Evolutionary conservation across 2,888 invertebrate genomes (phyloP), one percentile per base, ranked within the genome.

Genomic region (Pristionchus exspectatus): DNA sequence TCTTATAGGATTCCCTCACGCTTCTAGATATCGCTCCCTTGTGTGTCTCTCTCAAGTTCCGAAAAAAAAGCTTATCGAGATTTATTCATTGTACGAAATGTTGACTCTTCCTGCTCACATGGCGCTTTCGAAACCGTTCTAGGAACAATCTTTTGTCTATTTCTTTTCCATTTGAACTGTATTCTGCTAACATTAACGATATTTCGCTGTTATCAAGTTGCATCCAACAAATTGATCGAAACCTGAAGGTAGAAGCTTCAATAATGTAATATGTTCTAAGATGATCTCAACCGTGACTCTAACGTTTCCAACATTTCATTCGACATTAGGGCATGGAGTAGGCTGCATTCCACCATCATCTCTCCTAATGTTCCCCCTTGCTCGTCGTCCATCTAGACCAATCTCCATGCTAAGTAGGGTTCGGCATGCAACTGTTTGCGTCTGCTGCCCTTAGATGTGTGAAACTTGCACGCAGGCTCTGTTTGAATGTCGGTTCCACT

Each of bases 71-170:
- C 63, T 63, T 24, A 63, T 63, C n/a, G 63, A 63, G 63, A 63
- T 63, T 63, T 63, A 63, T 63, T n/a, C 63, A n/a, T 50, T 50
- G 44, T 50, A 50, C 44, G 44, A 50, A 50, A 50, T 21, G n/a
- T 63, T 63, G 63, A 63, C 24, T 63, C n/a, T 0, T 0, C n/a
- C 63, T 24, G 24, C n/a, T 24, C 63, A 63, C 63, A 63, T 63
- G 63, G 63, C 59, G 18, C 56, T 63, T 63, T 63, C 63, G n/a
- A n/a, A 63, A 63, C 63, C 63, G 63, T 63, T 63, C 63, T 50
- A 7, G 1, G 63, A 63, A 10, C 24, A 10, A 21, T 59, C 21
- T 21, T 59, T 10, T 54, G 54, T 14, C 9, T 54, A 10, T 10
- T 54, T 21, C 56, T 21, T 12, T 2, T 14, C 4, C 56, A 38